phyloP scores from a whole-genome alignment of 2,888 invertebrate genomes.

The Pollenia angustigena region DNA sequence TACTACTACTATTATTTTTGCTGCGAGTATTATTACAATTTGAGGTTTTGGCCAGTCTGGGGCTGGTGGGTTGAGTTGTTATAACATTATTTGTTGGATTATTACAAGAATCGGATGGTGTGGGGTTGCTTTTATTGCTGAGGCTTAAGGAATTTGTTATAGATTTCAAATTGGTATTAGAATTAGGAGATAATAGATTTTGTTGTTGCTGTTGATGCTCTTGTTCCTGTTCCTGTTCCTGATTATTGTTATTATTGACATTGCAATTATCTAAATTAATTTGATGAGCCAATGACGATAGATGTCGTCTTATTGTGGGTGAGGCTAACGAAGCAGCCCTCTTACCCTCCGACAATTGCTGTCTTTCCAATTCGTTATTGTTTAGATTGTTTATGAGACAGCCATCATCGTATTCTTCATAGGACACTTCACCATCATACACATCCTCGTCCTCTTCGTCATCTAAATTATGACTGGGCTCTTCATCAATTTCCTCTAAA shows the following conservation, averaged over 20 bases:
- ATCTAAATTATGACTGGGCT: conserved; percentile 62
- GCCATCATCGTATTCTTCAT: conserved; percentile 74
- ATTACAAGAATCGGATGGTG: conserved; percentile 4
- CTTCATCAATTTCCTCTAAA: conserved; percentile 71
- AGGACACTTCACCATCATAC: conserved; percentile 77
- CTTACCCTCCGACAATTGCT: conserved; percentile 34
- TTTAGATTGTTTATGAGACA: conserved; percentile 47
- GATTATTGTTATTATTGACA: conserved; percentile 76
- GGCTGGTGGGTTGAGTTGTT: conserved; percentile 61
- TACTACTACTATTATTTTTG: conserved; percentile 9
- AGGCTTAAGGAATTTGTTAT: conserved; percentile 71
- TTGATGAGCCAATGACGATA: conserved; percentile 76
- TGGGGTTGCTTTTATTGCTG: conserved; percentile 30
- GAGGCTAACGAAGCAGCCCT: conserved; percentile 40
- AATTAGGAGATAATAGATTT: conserved; percentile 77
- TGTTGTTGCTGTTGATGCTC: conserved; percentile 76
- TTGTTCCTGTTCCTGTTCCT: conserved; percentile 74
- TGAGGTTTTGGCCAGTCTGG: conserved; percentile 48
- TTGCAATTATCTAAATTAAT: conserved; percentile 82
- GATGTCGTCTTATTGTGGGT: conserved; percentile 51
- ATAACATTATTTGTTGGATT: conserved; percentile 44
- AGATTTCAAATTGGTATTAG: conserved; percentile 76
- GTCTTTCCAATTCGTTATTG: conserved; percentile 54
- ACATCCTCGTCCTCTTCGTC: conserved; percentile 73
- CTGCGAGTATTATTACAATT: conserved; percentile 63